Percentiles rank a stretch among this genome's conserved stretches.
Conservation (phyloP, 2,113 vertebrate species). For the Anolis carolinensis region DNA sequence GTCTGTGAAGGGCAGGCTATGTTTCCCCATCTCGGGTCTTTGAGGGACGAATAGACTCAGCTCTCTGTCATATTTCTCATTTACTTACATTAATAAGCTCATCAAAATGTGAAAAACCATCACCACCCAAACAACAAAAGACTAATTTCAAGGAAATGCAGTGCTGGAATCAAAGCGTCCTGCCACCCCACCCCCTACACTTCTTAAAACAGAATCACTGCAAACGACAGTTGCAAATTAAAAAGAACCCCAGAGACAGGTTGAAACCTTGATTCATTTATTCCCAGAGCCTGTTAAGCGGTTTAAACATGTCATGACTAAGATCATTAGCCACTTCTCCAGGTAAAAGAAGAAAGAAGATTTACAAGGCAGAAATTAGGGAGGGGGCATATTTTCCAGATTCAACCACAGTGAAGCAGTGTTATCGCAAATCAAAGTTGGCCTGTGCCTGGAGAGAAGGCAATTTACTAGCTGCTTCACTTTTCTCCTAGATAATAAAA, state of each 20-base stretch:
- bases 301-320: constrained; percentile 61
- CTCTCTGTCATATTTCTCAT: neutral
- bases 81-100: constrained; percentile 58
- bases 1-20: neutral
- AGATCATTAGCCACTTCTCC: constrained; percentile 59
- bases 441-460: constrained; percentile 43
- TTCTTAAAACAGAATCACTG: constrained; percentile 58
- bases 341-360: constrained; percentile 59
- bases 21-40: constrained; percentile 36
- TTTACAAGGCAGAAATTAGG: constrained; percentile 57
- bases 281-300: constrained; percentile 66
- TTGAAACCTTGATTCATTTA: constrained; percentile 65
- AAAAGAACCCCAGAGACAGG: constrained; percentile 44
- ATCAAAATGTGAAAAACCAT: constrained; percentile 49
- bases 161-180: constrained; percentile 56
- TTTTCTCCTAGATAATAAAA: constrained; percentile 48
- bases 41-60: constrained; percentile 6
- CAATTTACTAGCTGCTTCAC: constrained; percentile 48
- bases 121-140: constrained; percentile 58
- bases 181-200: constrained; percentile 51
- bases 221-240: constrained; percentile 54
- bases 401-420: constrained; percentile 38
- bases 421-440: constrained; percentile 47
- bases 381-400: constrained; percentile 41
- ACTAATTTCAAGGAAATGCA: constrained; percentile 55